These are phyloP conservation scores for Pachypanchax playfairii DNA, from an alignment of 2,113 vertebrate genomes.

Conservation along the genomic window DNA sequence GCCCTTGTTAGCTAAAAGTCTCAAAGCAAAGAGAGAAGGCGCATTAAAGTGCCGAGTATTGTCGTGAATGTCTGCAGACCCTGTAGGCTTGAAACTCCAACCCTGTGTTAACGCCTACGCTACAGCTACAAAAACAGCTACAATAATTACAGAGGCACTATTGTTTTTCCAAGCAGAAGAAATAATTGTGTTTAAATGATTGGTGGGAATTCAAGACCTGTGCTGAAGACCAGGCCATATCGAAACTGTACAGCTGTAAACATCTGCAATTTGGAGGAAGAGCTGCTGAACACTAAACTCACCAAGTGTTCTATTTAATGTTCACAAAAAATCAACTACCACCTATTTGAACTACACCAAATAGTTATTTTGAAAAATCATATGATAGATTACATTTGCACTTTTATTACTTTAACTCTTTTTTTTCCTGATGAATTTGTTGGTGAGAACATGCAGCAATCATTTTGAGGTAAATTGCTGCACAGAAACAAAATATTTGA, in stretches of 20 bases:
- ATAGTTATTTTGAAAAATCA: background rate
- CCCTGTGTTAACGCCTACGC: conserved; percentile 32
- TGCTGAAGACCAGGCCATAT: conserved; percentile 8
- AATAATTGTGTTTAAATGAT: conserved; percentile 58
- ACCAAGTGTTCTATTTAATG: background rate
- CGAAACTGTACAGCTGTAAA: conserved; percentile 17
- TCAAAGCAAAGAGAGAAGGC: conserved; percentile 26
- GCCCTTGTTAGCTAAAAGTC: conserved; percentile 40
- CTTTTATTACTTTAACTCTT: too few relatives aligned
- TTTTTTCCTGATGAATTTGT: too few relatives aligned
- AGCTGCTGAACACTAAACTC: background rate
- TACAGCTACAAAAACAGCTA: conserved; percentile 22
- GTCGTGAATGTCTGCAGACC: conserved; percentile 34
- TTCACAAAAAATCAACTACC: background rate
- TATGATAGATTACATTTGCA: too few relatives aligned
- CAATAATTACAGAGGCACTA: conserved; percentile 43
- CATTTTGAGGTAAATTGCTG: too few relatives aligned
- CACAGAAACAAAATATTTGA: conserved; percentile 31
- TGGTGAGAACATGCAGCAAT: too few relatives aligned
- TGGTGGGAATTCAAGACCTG: conserved; percentile 32
- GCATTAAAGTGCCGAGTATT: conserved; percentile 53
- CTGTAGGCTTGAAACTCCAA: conserved; percentile 37
- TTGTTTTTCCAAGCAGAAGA: conserved; percentile 49
- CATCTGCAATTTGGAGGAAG: conserved; percentile 11
- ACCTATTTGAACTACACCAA: background rate